Evolutionary conservation across 2,113 vertebrate genomes (phyloP), one percentile per base, ranked within the genome.

Genomic region (Eubucco bourcierii): DNA sequence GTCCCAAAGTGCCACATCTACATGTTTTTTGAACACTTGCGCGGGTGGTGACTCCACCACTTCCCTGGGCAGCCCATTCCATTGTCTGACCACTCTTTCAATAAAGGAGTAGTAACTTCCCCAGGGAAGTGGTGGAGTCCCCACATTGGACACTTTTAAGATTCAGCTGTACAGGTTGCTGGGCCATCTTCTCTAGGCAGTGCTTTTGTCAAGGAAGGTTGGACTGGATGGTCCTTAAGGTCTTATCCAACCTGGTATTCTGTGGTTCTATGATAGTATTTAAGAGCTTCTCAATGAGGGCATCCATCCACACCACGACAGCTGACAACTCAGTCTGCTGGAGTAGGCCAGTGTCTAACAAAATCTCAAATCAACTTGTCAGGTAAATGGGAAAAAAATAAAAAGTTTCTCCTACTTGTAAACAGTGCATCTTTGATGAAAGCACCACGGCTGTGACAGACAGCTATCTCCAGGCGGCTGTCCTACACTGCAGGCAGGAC

Each of bases 301-400:
- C 47, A 31, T 33, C 44, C 1, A 0, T 74, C 78, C 66, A 31
- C 1, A 1, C 18, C 78, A 64, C 4, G 47, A 13, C 39, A 78
- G 31, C n/a, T 1, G 1, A 64, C 41, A 68, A 27, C 27, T 21
- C 2, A 0, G 41, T 20, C 46, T 16, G 46, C 46, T 37, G 55
- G 31, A 67, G 15, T 0, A 1, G 34, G 8, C 18, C 20, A 25
- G 11, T 8, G 34, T 37, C 46, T 60, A 83, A 66, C 8, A 27
- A 88, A 44, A 63, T 50, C 64, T 52, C 84, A 71, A 56, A 80
- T 80, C 47, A 55, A 84, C 13, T n/a, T 37, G n/a, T 66, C 33
- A 56, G 44, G 33, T 9, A 33, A 59, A 64, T 15, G 21, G 8
- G 20, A 59, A 24, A 11, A 8, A 37, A 50, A 9, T 10, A 61